phyloP scores from a whole-genome alignment of 2,888 invertebrate genomes.

The Orthosia cruda region DNA sequence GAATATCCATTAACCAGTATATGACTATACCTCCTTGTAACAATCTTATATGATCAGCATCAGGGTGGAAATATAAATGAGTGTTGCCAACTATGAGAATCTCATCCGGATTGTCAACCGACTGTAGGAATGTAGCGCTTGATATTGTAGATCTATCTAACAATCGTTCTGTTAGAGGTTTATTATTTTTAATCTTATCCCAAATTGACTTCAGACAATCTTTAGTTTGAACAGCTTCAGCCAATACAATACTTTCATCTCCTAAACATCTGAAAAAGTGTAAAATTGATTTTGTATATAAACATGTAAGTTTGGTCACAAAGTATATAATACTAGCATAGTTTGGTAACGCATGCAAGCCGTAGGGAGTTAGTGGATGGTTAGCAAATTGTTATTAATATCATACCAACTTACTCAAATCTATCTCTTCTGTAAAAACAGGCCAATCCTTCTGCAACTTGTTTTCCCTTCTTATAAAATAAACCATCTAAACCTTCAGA shows the following conservation, averaged over 20 bases:
- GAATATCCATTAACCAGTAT: slow-evolving; percentile 93
- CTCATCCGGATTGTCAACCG: slow-evolving; percentile 90
- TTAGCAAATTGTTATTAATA: background rate
- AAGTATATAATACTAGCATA: too few relatives aligned
- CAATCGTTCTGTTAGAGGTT: slow-evolving; percentile 91
- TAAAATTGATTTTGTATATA: background rate
- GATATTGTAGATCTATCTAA: slow-evolving; percentile 93
- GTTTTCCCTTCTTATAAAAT: slow-evolving; percentile 94
- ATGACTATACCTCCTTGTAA: slow-evolving; percentile 96
- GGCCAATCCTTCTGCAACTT: slow-evolving; percentile 95
- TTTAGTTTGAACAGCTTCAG: slow-evolving; percentile 91
- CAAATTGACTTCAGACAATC: slow-evolving; percentile 92
- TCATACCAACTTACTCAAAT: slow-evolving; percentile 91
- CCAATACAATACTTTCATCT: slow-evolving; percentile 91
- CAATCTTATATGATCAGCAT: slow-evolving; percentile 97
- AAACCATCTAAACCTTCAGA: slow-evolving; percentile 91
- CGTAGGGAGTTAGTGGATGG: background rate
- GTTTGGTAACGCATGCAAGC: background rate
- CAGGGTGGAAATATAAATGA: slow-evolving; percentile 98
- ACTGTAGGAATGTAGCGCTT: slow-evolving; percentile 92
- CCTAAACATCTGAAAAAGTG: slow-evolving; percentile 86
- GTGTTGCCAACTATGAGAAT: slow-evolving; percentile 95
- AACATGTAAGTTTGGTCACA: background rate
- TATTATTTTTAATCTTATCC: slow-evolving; percentile 92
- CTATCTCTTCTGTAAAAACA: slow-evolving; percentile 94